A percentile compares a stretch with the other conserved stretches of the same genome.
These are phyloP conservation scores for Hemiscyllium ocellatum DNA, from an alignment of 2,113 vertebrate species.

Conservation along the genomic window DNA sequence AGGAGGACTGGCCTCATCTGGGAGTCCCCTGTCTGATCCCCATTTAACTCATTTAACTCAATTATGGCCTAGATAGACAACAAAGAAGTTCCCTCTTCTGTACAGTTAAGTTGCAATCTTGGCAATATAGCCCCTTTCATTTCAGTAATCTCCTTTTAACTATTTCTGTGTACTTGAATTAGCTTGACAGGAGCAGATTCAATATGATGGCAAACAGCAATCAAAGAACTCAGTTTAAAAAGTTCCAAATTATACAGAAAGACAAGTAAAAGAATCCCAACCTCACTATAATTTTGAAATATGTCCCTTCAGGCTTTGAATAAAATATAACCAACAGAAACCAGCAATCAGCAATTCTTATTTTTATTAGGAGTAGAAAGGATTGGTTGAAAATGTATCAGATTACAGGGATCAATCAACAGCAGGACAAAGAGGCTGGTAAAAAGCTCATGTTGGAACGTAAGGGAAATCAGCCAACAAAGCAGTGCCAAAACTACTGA, in stretches of 20 bases:
- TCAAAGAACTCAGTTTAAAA: neutral
- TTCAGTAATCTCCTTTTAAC: neutral
- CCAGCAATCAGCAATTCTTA: constrained; percentile 51
- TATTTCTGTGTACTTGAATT: neutral
- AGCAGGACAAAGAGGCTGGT: constrained; percentile 48
- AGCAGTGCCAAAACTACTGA: constrained; percentile 48
- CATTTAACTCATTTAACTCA: neutral
- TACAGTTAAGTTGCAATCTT: neutral
- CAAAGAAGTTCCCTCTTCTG: neutral
- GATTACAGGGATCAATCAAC: constrained; percentile 57
- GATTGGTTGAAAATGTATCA: constrained; percentile 57
- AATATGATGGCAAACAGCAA: neutral
- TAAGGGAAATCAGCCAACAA: constrained; percentile 49
- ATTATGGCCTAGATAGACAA: neutral
- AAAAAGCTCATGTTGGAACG: constrained; percentile 28
- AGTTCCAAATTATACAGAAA: neutral
- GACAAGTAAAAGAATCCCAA: neutral
- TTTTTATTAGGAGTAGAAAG: constrained; percentile 56
- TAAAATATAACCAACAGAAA: constrained; percentile 53
- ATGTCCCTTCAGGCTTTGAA: constrained; percentile 50
- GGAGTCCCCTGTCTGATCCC: neutral
- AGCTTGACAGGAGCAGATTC: neutral
- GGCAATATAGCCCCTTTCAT: neutral
- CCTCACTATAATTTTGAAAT: constrained; percentile 43
- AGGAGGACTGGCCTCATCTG: neutral